Evolutionary conservation across 2,797 vertebrate genomes (phyloP), one percentile per base, ranked within the genome.

Genomic region (Gouania willdenowi): DNA sequence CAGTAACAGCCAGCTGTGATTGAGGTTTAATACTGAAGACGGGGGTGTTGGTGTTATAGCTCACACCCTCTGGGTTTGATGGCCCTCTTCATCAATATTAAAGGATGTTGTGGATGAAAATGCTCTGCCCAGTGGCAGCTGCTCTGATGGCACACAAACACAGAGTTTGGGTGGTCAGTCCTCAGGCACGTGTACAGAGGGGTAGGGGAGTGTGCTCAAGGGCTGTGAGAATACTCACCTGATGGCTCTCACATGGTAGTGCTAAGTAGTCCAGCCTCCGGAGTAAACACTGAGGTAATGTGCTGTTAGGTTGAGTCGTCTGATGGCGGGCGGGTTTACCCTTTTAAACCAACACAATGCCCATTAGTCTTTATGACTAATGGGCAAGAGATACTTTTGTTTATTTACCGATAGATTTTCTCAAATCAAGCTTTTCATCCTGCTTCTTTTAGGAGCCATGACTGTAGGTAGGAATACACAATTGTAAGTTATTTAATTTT

Each of bases 1-100:
- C 20, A 32, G 33, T 77, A 65, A 66, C 51, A 64, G 45, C 48
- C 66, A 76, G 46, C 61, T 70, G 66, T 47, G 50, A 64, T 62
- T 77, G 66, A 35, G 35, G 60, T 36, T 41, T 5, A 26, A 26
- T 10, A 63, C 36, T 5, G 26, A 26, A 10, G 63, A 36, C 33
- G 24, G 26, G 4, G 0, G n/a, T 23, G 28, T 59, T 37, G 67
- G 58, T 41, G 26, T 39, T 39, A 15, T 13, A 29, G 33, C 35
- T 34, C 33, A 27, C 26, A 34, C 0, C 19, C 17, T 21, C 18
- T 2, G 29, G 29, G 14, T 20, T 41, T 42, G 24, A 41, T 29
- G 28, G 16, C 16, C 19, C 28, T 41, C 46, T 11, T 61, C 47
- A 50, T 67, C 56, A 36, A n/a, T 51, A 46, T 11, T 44, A 43